Evolutionary conservation across 2,113 vertebrate species (phyloP), one percentile per base, ranked within the genome.

Genomic region (Pyxicephalus adspersus): DNA sequence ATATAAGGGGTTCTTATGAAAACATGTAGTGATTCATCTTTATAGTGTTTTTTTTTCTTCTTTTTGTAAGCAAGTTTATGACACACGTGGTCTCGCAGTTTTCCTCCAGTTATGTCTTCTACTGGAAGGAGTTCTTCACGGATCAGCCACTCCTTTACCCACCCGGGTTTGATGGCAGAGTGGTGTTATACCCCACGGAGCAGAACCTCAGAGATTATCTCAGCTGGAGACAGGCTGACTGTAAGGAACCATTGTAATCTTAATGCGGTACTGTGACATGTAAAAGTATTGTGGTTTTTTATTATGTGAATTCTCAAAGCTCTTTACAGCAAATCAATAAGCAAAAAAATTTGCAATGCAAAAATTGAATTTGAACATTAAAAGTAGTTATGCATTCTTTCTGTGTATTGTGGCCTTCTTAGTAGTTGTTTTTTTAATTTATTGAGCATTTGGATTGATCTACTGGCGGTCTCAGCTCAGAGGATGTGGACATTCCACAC

Each of bases 191-290:
- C 90, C 98, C 98, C 58, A 97, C 87, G 88, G 95, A 97, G 86
- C 94, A 90, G 71, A 98, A 96, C 80, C 88, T 99, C 66, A 95
- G 92, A 87, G 98, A 99, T 86, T 99, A 99, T 86, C 93, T 99
- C 79, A 97, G 96, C 86, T 99, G 98, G 98, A 95, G 98, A 84
- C 98, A 99, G 87, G 97, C 96, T 28, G 98, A 99, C 81, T 99
- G 98, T 99, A 90, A 96, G 97, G 76, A 2, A 78, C 68, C 77
- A 38, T 76, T 61, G 55, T 18, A 71, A 38, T 9, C 64, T 34
- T 11, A 5, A 2, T n/a, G 22, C 8, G 23, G 2, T n/a, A 45
- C 38, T 13, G 38, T 38, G 8, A 38, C 4, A 9, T 4, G 4
- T 38, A 9, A 22, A 45, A 23, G 9, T 66, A 13, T 23, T 25